Conservation (phyloP, 2,888 invertebrate species). For the Cyaniris semiargus region DNA sequence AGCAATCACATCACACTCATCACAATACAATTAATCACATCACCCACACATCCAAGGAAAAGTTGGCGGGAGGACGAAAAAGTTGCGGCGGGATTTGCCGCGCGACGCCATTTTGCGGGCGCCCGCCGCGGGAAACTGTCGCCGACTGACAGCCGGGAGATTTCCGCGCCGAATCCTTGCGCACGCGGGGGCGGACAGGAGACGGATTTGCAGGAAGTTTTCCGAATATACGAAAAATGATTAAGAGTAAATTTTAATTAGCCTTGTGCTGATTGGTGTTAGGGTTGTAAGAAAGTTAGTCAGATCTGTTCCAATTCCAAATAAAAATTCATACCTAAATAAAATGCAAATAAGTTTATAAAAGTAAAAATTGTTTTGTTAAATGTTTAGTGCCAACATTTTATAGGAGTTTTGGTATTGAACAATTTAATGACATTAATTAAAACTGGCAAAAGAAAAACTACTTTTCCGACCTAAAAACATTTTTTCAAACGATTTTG, state of each 20-base stretch:
- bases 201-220: not conserved
- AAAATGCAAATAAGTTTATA: not conserved
- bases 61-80: slow-evolving; percentile 74
- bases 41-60: slow-evolving; percentile 46
- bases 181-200: slow-evolving; percentile 47
- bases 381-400: no score
- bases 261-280: no score
- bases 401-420: no score
- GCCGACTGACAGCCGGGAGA: slow-evolving; percentile 63
- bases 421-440: no score
- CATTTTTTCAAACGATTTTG: not conserved
- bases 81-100: slow-evolving; percentile 56
- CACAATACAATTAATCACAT: slow-evolving; percentile 48
- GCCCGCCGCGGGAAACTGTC: slow-evolving; percentile 50
- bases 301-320: not conserved
- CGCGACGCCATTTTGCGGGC: slow-evolving; percentile 50
- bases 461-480: no score
- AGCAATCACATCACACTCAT: slow-evolving; percentile 49
- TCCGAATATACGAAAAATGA: not conserved
- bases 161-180: slow-evolving; percentile 69
- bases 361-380: no score
- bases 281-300: no score
- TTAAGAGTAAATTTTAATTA: no score
- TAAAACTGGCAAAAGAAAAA: no score
- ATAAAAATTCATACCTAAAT: not conserved